Evolutionary conservation across 2,113 vertebrate species (phyloP).

Genomic region (Tetrao urogallus): DNA sequence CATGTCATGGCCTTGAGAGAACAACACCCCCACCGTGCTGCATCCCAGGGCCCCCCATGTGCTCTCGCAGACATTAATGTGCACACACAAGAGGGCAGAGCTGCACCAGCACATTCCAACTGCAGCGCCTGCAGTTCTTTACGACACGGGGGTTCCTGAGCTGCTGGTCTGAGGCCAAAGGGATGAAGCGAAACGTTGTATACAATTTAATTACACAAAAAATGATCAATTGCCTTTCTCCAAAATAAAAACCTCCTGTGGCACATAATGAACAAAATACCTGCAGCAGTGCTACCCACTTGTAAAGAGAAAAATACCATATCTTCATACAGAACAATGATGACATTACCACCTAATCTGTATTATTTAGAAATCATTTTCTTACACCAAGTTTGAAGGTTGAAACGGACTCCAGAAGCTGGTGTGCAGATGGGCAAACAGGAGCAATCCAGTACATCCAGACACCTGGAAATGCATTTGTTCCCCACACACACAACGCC

Average conservation of each 20-base stretch:
- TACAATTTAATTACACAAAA: neutral
- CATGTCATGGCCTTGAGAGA: neutral
- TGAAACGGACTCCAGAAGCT: neutral
- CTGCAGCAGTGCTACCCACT: neutral
- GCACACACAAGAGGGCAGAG: conserved; percentile 51
- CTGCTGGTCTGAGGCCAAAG: neutral
- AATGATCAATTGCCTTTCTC: neutral
- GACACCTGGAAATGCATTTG: neutral
- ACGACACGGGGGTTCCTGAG: neutral
- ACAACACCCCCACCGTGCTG: neutral
- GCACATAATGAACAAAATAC: neutral
- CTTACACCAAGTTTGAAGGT: neutral
- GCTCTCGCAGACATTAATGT: neutral
- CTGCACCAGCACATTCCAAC: neutral
- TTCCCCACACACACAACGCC: neutral
- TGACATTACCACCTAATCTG: neutral
- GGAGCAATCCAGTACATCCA: accelerated
- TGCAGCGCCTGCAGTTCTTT: neutral
- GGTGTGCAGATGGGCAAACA: neutral
- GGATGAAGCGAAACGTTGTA: neutral
- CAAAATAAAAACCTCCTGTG: neutral
- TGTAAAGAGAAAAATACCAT: neutral
- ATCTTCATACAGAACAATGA: neutral
- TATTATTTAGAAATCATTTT: neutral
- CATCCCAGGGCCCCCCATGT: neutral